phyloP scores from a whole-genome alignment of 2,797 vertebrate genomes.

The Jordanella pulchra region DNA sequence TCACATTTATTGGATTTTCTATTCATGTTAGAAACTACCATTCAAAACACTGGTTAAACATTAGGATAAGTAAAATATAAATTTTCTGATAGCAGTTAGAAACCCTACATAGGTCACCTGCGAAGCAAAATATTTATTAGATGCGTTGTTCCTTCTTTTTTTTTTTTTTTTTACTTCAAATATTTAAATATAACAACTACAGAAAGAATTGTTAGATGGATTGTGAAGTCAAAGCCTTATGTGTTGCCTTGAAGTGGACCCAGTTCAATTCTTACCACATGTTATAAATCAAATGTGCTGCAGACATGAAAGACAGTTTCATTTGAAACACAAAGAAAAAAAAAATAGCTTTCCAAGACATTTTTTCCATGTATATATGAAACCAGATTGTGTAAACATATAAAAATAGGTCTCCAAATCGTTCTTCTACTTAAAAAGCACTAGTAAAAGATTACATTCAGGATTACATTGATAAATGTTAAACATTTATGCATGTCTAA shows the following conservation, averaged over 20 bases:
- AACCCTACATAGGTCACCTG: neutral
- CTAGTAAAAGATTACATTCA: neutral
- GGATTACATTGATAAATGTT: neutral
- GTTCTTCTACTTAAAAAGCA: neutral
- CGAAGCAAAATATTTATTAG: neutral
- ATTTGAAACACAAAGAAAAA: neutral
- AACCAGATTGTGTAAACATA: neutral
- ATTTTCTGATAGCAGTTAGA: neutral
- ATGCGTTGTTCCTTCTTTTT: neutral
- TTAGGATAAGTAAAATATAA: neutral
- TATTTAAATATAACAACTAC: neutral
- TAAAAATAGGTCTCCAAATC: neutral
- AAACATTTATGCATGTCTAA: neutral
- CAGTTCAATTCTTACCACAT: neutral
- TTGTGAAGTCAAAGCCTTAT: neutral
- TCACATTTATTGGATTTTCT: neutral
- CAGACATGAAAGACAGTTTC: neutral
- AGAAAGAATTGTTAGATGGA: too few relatives aligned
- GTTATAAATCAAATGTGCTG: neutral
- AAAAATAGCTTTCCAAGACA: neutral
- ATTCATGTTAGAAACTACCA: neutral
- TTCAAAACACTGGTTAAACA: neutral
- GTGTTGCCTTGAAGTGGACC: neutral
- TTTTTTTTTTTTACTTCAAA: neutral
- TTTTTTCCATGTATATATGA: neutral